Base-by-base conservation (phyloP, 2,888 invertebrate genomes). In the Mesoligia furuncula region DNA sequence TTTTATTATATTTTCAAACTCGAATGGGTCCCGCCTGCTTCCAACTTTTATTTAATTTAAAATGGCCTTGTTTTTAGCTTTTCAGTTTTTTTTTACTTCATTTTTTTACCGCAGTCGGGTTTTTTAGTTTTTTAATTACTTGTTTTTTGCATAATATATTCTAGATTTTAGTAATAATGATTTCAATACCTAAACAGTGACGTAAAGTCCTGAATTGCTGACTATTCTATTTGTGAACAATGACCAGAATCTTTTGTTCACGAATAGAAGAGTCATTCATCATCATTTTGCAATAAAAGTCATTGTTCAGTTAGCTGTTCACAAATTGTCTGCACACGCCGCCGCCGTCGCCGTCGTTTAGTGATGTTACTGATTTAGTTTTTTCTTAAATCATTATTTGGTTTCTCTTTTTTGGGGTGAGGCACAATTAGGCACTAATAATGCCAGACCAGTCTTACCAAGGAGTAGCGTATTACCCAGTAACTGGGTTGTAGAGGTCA, bases 201-300 rank as follows among this genome's bases (percentile, higher is more conserved):
- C 31, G 5, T 62, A 31, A 61, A 42, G 20, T 17, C 42, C 7
- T 15, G 24, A 73, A 61, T 71, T 36, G 27, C 61, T 51, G 64
- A 42, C 27, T 83, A 20, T 69, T 73, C 57, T 67, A 78, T 79
- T 59, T 45, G 15, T 51, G 77, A 79, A 79, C 54, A 61, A 80
- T 73, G 65, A 42, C 66, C n/a, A 2, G 13, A 15, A 31, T 73
- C 75, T 78, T 61, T 84, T 84, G 86, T 86, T 74, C 83, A 71
- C 67, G 62, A 73, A 83, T 62, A 59, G 67, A 74, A 73, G 36
- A 64, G 57, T 31, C 36, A 45, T 85, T 54, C 73, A 66, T 77
- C 80, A 80, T 76, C 73, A 81, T 83, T 79, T 85, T 78, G 64
- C 65, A 75, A 79, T 79, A 73, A 77, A 83, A 86, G 27, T 80